A percentile compares a stretch with the other conserved stretches of the same genome.
phyloP scores from a whole-genome alignment of 2,797 vertebrate species.

The Morus bassanus region DNA sequence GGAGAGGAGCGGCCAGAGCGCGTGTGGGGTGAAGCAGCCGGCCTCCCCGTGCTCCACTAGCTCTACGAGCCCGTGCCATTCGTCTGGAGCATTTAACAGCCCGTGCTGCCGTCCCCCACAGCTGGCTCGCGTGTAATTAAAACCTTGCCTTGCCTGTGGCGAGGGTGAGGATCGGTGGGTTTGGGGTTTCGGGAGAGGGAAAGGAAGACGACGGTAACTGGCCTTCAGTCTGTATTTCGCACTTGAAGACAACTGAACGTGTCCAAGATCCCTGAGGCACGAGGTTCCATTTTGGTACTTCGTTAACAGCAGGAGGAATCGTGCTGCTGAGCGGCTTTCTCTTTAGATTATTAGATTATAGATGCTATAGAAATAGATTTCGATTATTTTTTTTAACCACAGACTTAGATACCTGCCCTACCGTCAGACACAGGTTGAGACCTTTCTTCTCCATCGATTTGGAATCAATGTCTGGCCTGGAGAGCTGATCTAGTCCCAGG shows the following conservation, averaged over 20 bases:
- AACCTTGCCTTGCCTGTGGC: background rate
- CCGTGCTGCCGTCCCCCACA: background rate
- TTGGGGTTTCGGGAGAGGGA: background rate
- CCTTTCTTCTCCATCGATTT: background rate
- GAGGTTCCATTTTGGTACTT: background rate
- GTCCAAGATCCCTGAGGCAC: background rate
- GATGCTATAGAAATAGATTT: no score
- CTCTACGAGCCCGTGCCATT: accelerated
- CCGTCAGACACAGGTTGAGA: background rate
- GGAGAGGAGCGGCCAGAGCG: background rate
- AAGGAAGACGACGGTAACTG: no score
- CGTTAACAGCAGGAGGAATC: background rate
- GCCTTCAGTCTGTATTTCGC: background rate
- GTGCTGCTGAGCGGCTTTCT: background rate
- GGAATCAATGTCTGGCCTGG: no score
- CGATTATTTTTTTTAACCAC: background rate
- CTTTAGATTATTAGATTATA: background rate
- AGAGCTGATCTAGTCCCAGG: background rate
- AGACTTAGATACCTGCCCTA: background rate
- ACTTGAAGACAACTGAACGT: background rate
- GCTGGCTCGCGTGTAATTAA: accelerated
- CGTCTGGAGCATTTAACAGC: background rate
- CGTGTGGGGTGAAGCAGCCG: background rate
- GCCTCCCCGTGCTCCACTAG: no score
- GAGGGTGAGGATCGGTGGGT: background rate